Base-by-base conservation (phyloP, 2,888 invertebrate genomes). In the Dasysyrphus tricinctus region DNA sequence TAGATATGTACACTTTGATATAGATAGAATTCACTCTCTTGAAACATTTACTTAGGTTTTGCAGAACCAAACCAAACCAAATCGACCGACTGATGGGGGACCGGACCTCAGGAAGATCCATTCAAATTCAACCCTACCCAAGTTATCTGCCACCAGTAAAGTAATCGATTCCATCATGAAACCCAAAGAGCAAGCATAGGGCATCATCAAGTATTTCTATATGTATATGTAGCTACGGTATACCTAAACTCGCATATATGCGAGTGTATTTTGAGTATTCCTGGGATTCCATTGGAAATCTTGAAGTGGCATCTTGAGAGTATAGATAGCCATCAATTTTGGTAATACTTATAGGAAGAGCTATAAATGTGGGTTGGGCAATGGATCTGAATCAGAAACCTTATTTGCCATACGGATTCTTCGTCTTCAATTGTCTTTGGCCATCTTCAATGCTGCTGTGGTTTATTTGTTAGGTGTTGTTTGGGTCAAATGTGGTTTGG, bases 321-420 rank as follows among this genome's bases (percentile, higher is more conserved):
- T 78, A 57, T 42, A 72, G 69, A 78, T 78, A 69, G 61, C 82
- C 61, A 78, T 80, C 74, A 67, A 80, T 82, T 81, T 81, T 12
- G 49, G 49, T 59, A 72, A 77, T 77, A 59, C 57, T n/a, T 19
- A 24, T 24, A 12, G 32, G 29, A 57, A 32, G 9, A 29, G 24
- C 9, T 44, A 67, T 49, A 19, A 32, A 34, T 67, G 47, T 67
- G 65, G 49, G 32, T 54, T 49, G 39, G 51, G 16, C 70, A 79
- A 57, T 83, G 57, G 82, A 65, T 79, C 37, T 57, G 75, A 83
- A 79, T 79, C 69, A 59, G 37, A 63, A 77, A 83, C 63, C 74
- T 75, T 83, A 79, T 79, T 83, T 83, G 74, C 79, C 75, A 61
- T 75, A 79, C 75, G 74, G 79, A 70, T 79, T 75, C 70, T 42